phyloP scores from a whole-genome alignment of 2,797 vertebrate species.

The Sebastes iracundus region DNA sequence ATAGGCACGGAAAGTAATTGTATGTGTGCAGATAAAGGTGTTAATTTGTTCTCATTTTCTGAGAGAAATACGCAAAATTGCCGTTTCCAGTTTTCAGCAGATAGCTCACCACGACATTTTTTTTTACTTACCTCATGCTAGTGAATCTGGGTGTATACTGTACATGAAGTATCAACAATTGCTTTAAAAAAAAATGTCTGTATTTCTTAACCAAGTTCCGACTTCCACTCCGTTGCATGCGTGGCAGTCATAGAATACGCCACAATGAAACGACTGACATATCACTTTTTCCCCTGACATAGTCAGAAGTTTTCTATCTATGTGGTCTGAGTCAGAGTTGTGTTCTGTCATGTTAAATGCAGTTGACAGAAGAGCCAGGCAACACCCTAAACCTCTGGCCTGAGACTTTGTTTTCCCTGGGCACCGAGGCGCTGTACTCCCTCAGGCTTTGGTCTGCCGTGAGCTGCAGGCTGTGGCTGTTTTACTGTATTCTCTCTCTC shows the following conservation, averaged over 20 bases:
- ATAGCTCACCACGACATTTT: neutral
- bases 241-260: constrained; percentile 59
- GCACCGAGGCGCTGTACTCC: constrained; percentile 59
- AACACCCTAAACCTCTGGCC: constrained; percentile 83
- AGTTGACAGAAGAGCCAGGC: constrained; percentile 81
- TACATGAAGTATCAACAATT: neutral
- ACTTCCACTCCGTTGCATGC: constrained; percentile 50
- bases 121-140: neutral
- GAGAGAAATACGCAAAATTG: neutral
- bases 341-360: constrained; percentile 82
- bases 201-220: constrained; percentile 13
- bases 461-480: constrained; percentile 45
- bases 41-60: neutral
- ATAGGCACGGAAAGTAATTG: neutral
- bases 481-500: constrained; percentile 38
- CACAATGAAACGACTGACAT: constrained; percentile 71
- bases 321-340: constrained; percentile 76
- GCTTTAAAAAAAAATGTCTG: constrained; percentile 6
- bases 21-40: neutral
- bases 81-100: neutral
- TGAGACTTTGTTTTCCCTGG: constrained; percentile 76
- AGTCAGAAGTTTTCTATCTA: constrained; percentile 75
- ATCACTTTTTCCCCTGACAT: constrained; percentile 76
- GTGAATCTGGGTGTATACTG: neutral
- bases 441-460: constrained; percentile 52